Conservation (phyloP, 2,113 vertebrate species). For the Natator depressus region DNA sequence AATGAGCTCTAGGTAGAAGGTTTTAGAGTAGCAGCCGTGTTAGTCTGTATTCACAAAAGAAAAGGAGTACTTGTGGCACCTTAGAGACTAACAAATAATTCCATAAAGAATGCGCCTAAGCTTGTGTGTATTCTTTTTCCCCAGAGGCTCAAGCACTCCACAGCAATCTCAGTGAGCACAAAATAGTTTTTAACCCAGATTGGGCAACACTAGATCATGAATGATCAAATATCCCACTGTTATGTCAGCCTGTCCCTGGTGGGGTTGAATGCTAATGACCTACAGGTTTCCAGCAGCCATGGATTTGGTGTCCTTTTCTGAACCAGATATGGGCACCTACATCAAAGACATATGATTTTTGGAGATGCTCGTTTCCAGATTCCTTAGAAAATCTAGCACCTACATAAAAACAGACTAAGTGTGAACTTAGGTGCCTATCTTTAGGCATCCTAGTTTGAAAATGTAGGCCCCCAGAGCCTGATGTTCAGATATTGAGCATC, state of each 20-base stretch:
- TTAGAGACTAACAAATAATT: neutral
- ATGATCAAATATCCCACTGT: neutral
- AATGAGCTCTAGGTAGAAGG: neutral
- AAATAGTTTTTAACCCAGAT: neutral
- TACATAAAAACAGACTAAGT: neutral
- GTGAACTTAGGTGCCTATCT: neutral
- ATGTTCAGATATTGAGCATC: neutral
- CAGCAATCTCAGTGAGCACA: neutral
- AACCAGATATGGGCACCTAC: neutral
- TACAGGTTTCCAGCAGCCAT: neutral
- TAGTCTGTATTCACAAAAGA: too few species aligned
- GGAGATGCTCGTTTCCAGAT: neutral
- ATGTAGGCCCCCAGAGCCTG: neutral
- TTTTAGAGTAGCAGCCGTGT: neutral
- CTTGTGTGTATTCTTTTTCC: neutral
- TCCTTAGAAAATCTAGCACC: fast-evolving
- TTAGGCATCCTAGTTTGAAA: neutral
- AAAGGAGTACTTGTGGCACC: too few species aligned
- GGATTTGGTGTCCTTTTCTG: neutral
- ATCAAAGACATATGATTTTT: neutral
- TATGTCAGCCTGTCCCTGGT: neutral
- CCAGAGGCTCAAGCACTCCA: neutral
- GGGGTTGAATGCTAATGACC: neutral
- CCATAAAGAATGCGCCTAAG: neutral
- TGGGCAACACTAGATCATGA: neutral